phyloP scores from a whole-genome alignment of 2,888 invertebrate species.

The Pyralis farinalis region DNA sequence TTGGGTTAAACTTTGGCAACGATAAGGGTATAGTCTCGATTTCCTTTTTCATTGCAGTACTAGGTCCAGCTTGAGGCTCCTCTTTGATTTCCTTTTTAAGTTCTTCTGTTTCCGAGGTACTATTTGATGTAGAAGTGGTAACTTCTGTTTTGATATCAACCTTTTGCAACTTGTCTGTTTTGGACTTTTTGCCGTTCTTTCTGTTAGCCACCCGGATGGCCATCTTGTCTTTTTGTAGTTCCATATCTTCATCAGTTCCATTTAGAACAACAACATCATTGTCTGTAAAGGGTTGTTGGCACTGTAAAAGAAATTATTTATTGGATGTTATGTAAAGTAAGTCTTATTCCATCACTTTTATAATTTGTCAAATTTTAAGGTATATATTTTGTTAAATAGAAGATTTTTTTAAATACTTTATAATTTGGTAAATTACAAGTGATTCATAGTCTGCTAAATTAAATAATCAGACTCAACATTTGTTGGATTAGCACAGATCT shows the following conservation, averaged over 20 bases:
- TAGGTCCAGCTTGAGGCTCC: slow-evolving; percentile 49
- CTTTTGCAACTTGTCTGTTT: slow-evolving; percentile 44
- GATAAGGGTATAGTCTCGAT: slow-evolving; percentile 68
- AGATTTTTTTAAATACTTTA: too few species aligned
- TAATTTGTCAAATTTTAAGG: too few species aligned
- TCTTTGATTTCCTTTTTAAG: slow-evolving; percentile 51
- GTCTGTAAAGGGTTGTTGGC: slow-evolving; percentile 88
- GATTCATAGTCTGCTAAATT: too few species aligned
- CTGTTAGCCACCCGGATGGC: slow-evolving; percentile 84
- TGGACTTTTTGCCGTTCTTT: slow-evolving; percentile 84
- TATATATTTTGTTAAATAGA: too few species aligned
- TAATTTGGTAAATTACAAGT: too few species aligned
- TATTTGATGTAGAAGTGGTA: slow-evolving; percentile 22
- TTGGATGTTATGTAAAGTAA: too few species aligned
- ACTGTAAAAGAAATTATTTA: slow-evolving; percentile 61
- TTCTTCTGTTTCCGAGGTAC: slow-evolving; percentile 27
- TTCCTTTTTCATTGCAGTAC: slow-evolving; percentile 56
- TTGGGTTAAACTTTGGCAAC: slow-evolving; percentile 66
- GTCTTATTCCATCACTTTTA: too few species aligned
- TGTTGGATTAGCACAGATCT: too few species aligned
- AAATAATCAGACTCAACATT: too few species aligned
- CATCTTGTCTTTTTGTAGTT: slow-evolving; percentile 83
- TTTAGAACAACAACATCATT: slow-evolving; percentile 94
- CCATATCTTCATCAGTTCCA: slow-evolving; percentile 89
- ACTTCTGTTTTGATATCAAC: slow-evolving; percentile 41